These are phyloP conservation scores for Sus scrofa DNA, from an alignment of 2,113 vertebrate species.

Conservation along the genomic window DNA sequence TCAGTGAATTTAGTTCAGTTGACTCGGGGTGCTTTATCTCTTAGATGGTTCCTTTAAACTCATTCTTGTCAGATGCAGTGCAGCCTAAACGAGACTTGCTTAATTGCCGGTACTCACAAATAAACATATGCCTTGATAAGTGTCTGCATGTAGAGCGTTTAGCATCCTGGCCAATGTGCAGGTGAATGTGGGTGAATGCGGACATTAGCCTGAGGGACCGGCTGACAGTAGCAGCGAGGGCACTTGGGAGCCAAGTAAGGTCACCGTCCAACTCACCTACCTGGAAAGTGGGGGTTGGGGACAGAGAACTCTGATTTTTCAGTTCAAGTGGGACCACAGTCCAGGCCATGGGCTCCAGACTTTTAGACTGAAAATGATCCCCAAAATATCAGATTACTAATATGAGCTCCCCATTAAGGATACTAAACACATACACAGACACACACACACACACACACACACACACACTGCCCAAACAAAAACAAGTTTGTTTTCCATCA, in stretches of 20 bases:
- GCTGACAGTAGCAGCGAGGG: neutral
- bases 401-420: neutral
- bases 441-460: neutral
- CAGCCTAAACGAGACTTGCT: neutral
- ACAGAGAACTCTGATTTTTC: neutral
- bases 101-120: slow-evolving; percentile 4
- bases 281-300: neutral
- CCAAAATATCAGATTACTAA: neutral
- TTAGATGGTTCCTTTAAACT: slow-evolving; percentile 47
- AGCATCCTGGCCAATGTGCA: neutral
- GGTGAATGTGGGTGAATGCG: neutral
- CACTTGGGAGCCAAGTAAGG: neutral
- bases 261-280: neutral
- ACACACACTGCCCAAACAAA: neutral
- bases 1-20: slow-evolving; percentile 46
- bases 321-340: neutral
- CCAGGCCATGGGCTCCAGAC: neutral
- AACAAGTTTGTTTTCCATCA: neutral
- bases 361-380: neutral
- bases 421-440: neutral
- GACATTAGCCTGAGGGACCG: neutral
- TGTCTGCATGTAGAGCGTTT: neutral
- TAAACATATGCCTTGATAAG: neutral
- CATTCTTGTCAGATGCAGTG: slow-evolving; percentile 7
- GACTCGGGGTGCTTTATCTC: slow-evolving; percentile 1